Evolutionary conservation across 2,113 vertebrate species (phyloP).

Genomic region (zebrafish (Danio rerio)): GRCz12tu NC_133185.1:39792001-39792500

Average conservation of each 20-base stretch:
- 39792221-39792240: too few relatives aligned
- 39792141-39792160: not conserved
- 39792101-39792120: not conserved
- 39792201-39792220: too few relatives aligned
- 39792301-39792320: slow-evolving; percentile 3
- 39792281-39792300: not conserved
- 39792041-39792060: too few relatives aligned
- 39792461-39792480: not conserved
- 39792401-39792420: not conserved
- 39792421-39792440: not conserved
- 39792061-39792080: too few relatives aligned
- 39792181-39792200: too few relatives aligned
- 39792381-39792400: not conserved
- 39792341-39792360: not conserved
- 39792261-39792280: not conserved
- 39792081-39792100: too few relatives aligned
- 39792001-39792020: too few relatives aligned
- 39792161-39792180: not conserved
- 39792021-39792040: too few relatives aligned
- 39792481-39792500: not conserved
- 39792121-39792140: not conserved
- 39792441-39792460: not conserved
- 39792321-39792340: not conserved
- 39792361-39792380: not conserved
- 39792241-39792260: not conserved